phyloP scores from a whole-genome alignment of 2,113 vertebrate species.

The Salminus brasiliensis region DNA sequence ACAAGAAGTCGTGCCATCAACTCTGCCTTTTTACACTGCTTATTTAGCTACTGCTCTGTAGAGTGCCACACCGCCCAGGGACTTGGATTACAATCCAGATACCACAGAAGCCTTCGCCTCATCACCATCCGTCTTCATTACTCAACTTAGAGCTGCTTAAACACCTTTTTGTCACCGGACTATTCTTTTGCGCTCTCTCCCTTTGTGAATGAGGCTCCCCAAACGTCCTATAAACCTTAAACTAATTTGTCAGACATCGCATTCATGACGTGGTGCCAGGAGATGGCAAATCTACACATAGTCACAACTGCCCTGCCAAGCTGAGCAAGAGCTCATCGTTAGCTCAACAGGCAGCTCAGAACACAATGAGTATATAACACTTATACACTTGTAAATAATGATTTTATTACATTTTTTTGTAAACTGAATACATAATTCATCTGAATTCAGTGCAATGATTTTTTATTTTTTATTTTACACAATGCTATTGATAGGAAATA shows the following conservation, averaged over 20 bases:
- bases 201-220: not conserved
- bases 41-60: constrained; percentile 13
- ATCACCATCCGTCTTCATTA: not conserved
- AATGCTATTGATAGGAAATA: too few relatives aligned
- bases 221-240: not conserved
- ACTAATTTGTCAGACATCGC: not conserved
- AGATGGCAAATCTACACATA: not conserved
- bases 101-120: constrained; percentile 19
- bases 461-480: too few relatives aligned
- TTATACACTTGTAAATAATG: too few relatives aligned
- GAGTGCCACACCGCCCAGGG: constrained; percentile 1
- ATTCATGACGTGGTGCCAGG: not conserved
- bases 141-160: not conserved
- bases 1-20: not conserved
- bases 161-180: not conserved
- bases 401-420: too few relatives aligned
- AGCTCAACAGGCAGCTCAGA: not conserved
- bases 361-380: not conserved
- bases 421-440: too few relatives aligned
- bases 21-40: constrained; percentile 14
- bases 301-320: not conserved
- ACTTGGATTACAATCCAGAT: constrained; percentile 35
- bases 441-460: too few relatives aligned
- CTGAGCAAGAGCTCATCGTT: not conserved
- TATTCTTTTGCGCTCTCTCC: not conserved